Conservation (phyloP, 2,113 vertebrate genomes). For the Apteryx mantelli region DNA sequence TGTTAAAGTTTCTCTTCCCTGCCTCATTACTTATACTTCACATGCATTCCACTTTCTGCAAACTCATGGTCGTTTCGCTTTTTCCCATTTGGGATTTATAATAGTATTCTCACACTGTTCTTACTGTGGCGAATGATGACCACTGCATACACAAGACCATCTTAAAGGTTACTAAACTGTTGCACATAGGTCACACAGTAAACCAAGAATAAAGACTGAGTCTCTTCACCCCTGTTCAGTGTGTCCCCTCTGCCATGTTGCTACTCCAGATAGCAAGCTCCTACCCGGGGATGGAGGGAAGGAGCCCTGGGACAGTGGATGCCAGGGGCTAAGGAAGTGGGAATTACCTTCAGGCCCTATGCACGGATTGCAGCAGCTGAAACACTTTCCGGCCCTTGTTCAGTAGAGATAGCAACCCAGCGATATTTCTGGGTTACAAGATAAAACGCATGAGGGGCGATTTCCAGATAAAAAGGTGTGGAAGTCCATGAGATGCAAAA, state of each 20-base stretch:
- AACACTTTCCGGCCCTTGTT: background rate
- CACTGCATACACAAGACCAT: background rate
- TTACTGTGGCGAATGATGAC: background rate
- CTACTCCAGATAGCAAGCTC: rapidly evolving
- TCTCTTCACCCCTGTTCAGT: background rate
- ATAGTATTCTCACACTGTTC: background rate
- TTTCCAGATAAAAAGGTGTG: background rate
- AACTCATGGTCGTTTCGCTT: background rate
- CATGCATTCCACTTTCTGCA: background rate
- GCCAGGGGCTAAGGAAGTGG: background rate
- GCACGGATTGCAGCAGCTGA: background rate
- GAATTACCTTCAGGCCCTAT: background rate
- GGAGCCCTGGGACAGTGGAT: rapidly evolving
- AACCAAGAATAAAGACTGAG: background rate
- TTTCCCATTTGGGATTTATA: background rate
- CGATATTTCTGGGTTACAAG: background rate
- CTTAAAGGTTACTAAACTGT: background rate
- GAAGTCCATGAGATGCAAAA: background rate
- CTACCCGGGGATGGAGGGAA: background rate
- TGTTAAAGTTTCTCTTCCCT: background rate
- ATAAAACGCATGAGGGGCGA: background rate
- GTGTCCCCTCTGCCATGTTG: background rate
- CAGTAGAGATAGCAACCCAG: background rate
- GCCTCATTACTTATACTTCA: background rate
- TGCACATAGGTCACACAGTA: rapidly evolving